Evolutionary conservation across 2,113 vertebrate genomes (phyloP).

Genomic region (Gymnogyps californianus): DNA sequence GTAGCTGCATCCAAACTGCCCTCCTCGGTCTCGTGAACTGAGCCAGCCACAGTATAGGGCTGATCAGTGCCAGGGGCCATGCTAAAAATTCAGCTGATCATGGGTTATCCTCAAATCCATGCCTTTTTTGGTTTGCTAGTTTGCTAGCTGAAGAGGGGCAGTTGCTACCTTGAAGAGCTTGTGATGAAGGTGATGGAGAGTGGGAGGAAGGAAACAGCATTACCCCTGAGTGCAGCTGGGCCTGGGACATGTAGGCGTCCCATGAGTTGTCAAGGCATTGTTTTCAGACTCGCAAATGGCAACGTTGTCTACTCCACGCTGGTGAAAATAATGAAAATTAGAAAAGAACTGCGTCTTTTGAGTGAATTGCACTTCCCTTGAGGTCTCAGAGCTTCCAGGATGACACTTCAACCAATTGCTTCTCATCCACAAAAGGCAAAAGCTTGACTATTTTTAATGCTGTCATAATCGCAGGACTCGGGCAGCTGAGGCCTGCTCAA

Average conservation of each 20-base stretch:
- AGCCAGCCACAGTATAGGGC: not conserved
- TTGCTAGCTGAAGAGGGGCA: not conserved
- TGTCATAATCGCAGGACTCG: not conserved
- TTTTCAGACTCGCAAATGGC: not conserved
- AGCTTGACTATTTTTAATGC: not conserved
- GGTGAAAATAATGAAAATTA: not conserved
- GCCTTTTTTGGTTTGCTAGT: too few relatives aligned
- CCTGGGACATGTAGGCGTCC: not conserved
- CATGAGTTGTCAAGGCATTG: not conserved
- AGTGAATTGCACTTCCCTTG: accelerated
- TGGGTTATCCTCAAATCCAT: not conserved
- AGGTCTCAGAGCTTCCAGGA: not conserved
- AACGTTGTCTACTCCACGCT: not conserved
- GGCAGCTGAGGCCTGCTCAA: not conserved
- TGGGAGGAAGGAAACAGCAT: not conserved
- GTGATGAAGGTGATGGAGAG: not conserved
- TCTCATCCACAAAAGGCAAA: not conserved
- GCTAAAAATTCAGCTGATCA: not conserved
- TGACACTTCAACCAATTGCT: not conserved
- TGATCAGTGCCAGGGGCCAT: not conserved
- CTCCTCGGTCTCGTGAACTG: not conserved
- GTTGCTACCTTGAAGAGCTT: not conserved
- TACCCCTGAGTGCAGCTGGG: not conserved
- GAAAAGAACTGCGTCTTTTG: accelerated
- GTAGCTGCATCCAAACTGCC: not conserved